Evolutionary conservation across 2,113 vertebrate genomes (phyloP).

Genomic region (Corythaeola cristata): DNA sequence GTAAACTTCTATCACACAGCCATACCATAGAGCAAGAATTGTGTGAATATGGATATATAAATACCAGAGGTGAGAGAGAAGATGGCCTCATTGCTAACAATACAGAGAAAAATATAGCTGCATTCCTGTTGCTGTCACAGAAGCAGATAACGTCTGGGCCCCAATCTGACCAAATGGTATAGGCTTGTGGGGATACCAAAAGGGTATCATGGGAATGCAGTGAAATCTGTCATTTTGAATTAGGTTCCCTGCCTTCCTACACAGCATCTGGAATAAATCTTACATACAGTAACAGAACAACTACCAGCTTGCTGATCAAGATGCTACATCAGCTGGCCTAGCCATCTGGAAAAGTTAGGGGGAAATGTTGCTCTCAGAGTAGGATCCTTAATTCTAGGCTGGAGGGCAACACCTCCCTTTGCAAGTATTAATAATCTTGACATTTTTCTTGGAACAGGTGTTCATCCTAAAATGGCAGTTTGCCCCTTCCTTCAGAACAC

Average conservation of each 20-base stretch:
- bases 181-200: neutral
- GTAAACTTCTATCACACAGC: neutral
- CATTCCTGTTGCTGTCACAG: neutral
- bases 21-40: neutral
- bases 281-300: neutral
- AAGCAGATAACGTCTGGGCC: neutral
- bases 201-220: neutral
- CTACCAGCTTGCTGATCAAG: neutral
- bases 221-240: neutral
- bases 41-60: neutral
- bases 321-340: neutral
- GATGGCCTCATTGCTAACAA: neutral
- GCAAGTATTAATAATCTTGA: neutral
- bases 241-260: neutral
- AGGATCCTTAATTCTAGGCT: neutral
- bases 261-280: neutral
- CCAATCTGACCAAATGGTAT: neutral
- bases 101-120: neutral
- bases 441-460: neutral
- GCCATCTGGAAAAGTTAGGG: neutral
- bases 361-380: neutral
- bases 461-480: neutral
- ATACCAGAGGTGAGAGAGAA: neutral
- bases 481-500: neutral
- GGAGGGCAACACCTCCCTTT: neutral